A percentile compares a stretch with the other conserved stretches of the same genome.
Evolutionary conservation across 2,888 invertebrate genomes (phyloP).

Genomic region (Icerya purchasi): DNA sequence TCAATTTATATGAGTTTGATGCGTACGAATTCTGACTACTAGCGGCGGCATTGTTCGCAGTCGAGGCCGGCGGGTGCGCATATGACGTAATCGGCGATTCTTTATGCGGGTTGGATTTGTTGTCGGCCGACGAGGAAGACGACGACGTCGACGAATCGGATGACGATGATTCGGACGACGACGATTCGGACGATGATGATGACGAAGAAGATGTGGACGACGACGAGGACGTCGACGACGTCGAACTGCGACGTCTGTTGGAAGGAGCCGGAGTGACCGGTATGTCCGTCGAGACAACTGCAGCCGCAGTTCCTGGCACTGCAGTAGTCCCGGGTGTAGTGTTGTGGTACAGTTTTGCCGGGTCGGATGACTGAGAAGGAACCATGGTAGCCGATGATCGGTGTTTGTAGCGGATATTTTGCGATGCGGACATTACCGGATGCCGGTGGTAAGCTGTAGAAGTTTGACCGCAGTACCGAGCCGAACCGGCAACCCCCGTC

Average conservation of each 20-base stretch:
- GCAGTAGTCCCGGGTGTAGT: not conserved
- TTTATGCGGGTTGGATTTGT: too few relatives aligned
- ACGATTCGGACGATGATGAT: conserved; percentile 15
- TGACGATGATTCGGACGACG: conserved; percentile 14
- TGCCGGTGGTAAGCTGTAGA: not conserved
- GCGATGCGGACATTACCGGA: not conserved
- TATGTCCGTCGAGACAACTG: not conserved
- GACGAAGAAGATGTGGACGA: conserved; percentile 13
- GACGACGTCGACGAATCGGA: conserved; percentile 7
- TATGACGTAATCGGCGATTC: too few relatives aligned
- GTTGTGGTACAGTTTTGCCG: not conserved
- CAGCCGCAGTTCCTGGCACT: not conserved
- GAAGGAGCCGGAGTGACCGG: not conserved
- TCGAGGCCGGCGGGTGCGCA: too few relatives aligned
- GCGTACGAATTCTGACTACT: too few relatives aligned
- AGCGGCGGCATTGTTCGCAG: too few relatives aligned
- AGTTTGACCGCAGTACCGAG: not conserved
- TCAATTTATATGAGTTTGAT: too few relatives aligned
- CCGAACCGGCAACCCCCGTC: too few relatives aligned
- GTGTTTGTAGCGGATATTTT: not conserved
- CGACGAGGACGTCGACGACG: conserved; percentile 7
- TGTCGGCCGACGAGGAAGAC: not conserved
- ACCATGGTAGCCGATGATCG: not conserved
- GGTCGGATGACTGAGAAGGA: not conserved
- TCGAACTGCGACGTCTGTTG: not conserved